These are phyloP conservation scores for Maniola jurtina DNA, from an alignment of 1,140 invertebrate species.

Conservation along the genomic window DNA sequence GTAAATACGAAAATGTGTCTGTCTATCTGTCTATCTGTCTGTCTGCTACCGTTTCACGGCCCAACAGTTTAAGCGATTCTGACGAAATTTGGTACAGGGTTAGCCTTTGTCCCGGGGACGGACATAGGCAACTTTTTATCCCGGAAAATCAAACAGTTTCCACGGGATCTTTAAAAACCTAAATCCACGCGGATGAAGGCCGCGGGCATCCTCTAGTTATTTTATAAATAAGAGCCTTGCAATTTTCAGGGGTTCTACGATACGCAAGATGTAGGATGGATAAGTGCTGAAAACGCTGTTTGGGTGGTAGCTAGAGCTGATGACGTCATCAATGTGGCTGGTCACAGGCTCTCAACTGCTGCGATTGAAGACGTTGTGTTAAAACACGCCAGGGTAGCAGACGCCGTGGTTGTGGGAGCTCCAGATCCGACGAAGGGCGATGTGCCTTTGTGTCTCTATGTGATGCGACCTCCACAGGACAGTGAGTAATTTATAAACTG, in stretches of 20 bases:
- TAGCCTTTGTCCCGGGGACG: no score
- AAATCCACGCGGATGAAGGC: no score
- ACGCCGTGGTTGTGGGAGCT: conserved; percentile 93
- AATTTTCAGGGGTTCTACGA: conserved; percentile 92
- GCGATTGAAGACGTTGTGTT: conserved; percentile 94
- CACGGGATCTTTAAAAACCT: no score
- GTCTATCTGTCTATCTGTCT: no score
- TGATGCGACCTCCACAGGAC: conserved; percentile 82
- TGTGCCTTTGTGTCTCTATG: conserved; percentile 92
- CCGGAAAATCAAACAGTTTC: no score
- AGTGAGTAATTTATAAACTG: conserved; percentile 34
- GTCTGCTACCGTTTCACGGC: no score
- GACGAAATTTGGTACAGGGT: no score
- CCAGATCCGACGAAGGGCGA: conserved; percentile 94
- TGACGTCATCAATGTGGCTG: conserved; percentile 98
- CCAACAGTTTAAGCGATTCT: no score
- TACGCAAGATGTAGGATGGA: conserved; percentile 95
- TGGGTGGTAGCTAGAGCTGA: conserved; percentile 94
- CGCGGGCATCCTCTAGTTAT: no score
- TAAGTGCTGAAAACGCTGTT: conserved; percentile 90
- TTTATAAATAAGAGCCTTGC: neutral
- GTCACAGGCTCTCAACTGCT: conserved; percentile 92
- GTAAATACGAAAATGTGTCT: no score
- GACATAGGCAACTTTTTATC: no score
- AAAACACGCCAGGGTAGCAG: conserved; percentile 88